A percentile compares a stretch with the other conserved stretches of the same genome.
These are phyloP conservation scores for Eptatretus atami DNA, from an alignment of 2,797 vertebrate species.

Conservation along the genomic window DNA sequence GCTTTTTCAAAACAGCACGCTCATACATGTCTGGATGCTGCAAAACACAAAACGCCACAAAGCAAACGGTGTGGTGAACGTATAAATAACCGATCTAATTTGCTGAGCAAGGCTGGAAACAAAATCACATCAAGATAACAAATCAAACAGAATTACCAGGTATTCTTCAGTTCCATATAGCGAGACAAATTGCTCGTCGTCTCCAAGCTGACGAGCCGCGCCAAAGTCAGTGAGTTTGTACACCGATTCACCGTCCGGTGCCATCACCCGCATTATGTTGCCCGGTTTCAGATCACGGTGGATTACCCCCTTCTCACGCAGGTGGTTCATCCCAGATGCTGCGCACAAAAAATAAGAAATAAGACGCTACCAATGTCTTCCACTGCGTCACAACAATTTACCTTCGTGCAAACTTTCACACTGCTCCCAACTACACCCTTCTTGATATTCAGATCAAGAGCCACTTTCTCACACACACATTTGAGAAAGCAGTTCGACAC, in stretches of 20 bases:
- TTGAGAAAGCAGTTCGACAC: no score
- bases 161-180: slow-evolving; percentile 83
- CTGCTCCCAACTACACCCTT: no score
- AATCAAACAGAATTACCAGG: slow-evolving; percentile 20
- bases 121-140: not conserved
- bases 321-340: slow-evolving; percentile 96
- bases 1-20: slow-evolving; percentile 64
- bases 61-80: not conserved
- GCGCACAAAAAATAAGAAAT: slow-evolving; percentile 3
- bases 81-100: not conserved
- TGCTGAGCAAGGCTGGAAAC: not conserved
- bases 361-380: no score
- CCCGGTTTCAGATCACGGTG: slow-evolving; percentile 89
- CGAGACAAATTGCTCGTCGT: slow-evolving; percentile 88
- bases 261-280: slow-evolving; percentile 86
- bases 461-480: no score
- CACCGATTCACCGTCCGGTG: slow-evolving; percentile 65
- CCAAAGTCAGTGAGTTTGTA: slow-evolving; percentile 94
- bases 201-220: slow-evolving; percentile 65
- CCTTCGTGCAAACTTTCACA: no score
- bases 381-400: no score
- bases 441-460: no score
- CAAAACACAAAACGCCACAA: not conserved
- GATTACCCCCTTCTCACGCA: slow-evolving; percentile 77
- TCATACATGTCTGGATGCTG: slow-evolving; percentile 97